These are phyloP conservation scores for Gambusia yucatana DNA, from an alignment of 2,797 vertebrate genomes.

Conservation along the genomic window DNA sequence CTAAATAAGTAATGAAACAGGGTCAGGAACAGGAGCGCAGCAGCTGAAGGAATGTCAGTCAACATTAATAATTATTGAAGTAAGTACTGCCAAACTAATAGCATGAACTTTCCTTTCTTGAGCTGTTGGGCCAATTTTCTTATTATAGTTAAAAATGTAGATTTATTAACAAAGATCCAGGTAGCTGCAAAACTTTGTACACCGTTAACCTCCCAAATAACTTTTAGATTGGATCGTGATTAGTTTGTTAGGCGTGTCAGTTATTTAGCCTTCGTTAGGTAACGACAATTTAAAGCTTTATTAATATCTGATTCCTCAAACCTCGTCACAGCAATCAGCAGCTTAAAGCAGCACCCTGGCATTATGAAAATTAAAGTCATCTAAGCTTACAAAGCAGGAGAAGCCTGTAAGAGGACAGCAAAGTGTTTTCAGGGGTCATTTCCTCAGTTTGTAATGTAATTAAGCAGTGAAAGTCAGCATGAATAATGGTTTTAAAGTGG, in stretches of 20 bases:
- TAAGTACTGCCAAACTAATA: too few species aligned
- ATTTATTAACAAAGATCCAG: neutral
- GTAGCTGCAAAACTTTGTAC: neutral
- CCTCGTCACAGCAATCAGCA: conserved; percentile 7
- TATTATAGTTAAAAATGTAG: neutral
- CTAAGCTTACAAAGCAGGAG: conserved; percentile 1
- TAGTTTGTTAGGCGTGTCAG: neutral
- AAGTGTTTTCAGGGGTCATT: neutral
- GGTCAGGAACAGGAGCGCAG: neutral
- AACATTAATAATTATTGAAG: too few species aligned
- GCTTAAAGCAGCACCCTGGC: neutral
- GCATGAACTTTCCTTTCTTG: too few species aligned
- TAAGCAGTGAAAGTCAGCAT: conserved; percentile 2
- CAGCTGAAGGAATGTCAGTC: neutral
- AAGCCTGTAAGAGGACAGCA: neutral
- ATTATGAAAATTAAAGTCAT: conserved; percentile 7
- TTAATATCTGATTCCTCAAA: neutral
- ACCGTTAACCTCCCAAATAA: neutral
- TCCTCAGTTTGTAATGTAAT: conserved; percentile 5
- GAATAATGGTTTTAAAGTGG: conserved; percentile 5
- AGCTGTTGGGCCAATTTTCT: too few species aligned
- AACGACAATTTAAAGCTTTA: neutral
- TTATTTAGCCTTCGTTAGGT: neutral
- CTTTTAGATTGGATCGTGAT: neutral
- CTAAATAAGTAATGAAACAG: neutral